phyloP scores from a whole-genome alignment of 2,888 invertebrate genomes.

The Caenorhabditis sp. region DNA sequence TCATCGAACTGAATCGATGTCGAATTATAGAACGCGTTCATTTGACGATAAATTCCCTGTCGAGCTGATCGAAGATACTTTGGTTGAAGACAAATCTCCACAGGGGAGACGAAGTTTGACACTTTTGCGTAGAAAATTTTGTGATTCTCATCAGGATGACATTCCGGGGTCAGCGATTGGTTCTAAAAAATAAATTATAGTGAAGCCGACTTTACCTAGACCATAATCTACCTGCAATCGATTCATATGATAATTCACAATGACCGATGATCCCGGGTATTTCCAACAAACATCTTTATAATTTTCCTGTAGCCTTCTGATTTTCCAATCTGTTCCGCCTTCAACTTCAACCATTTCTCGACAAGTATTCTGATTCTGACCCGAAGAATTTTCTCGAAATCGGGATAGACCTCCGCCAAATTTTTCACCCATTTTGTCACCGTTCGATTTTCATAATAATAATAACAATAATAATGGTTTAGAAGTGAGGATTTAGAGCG shows the following conservation, averaged over 20 bases:
- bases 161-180: constrained; percentile 2
- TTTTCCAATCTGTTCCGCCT: constrained; percentile 34
- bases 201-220: too few species aligned
- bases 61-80: constrained; percentile 26
- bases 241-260: constrained; percentile 37
- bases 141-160: constrained; percentile 9
- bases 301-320: constrained; percentile 17
- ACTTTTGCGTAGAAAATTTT: constrained; percentile 35
- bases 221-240: constrained; percentile 6
- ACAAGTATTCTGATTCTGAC: constrained; percentile 5
- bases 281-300: constrained; percentile 27
- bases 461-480: too few species aligned
- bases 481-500: too few species aligned
- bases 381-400: not conserved
- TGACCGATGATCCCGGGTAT: constrained; percentile 33
- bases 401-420: constrained; percentile 26
- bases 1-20: not conserved
- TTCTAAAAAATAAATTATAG: not conserved
- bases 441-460: not conserved
- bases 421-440: constrained; percentile 4
- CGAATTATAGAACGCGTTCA: constrained; percentile 20
- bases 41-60: constrained; percentile 22
- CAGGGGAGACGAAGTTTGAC: constrained; percentile 36
- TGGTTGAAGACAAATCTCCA: constrained; percentile 35
- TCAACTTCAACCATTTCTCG: constrained; percentile 33